Evolutionary conservation across 2,113 vertebrate genomes (phyloP), one percentile per base, ranked within the genome.

Genomic region (Semicossyphus pulcher): DNA sequence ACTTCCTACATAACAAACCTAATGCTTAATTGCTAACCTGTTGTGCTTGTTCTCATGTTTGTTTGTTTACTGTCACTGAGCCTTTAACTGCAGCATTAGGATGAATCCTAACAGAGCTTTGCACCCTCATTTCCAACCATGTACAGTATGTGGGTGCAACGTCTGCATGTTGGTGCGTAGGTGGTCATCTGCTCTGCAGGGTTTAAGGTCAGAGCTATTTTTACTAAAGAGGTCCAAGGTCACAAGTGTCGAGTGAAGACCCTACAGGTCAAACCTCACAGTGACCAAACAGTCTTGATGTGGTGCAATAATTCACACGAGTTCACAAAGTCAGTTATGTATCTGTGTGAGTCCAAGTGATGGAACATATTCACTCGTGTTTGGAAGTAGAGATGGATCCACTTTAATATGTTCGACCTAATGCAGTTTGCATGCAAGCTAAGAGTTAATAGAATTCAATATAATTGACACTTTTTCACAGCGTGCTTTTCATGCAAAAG

Each of bases 201-300:
- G 77, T 47, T 14, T 26, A 14, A 28, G 67, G 44, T 80, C 44
- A 63, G 41, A 23, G 57, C 62, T 82, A 72, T 76, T 77, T 34
- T 58, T 75, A 61, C 14, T 15, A 5, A 41, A 36, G 26, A 39
- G 64, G 59, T 53, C 42, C 11, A n/a, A 65, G 48, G 63, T 77
- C 64, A 58, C 2, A 15, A 14, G 18, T n/a, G 2, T 9, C 18
- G 47, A 6, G 4, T 11, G 12, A 34, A 52, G 52, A 42, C n/a
- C 15, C 28, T 16, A 10, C 45, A 26, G 48, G 41, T 39, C 56
- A 69, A 20, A 39, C 26, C 23, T 59, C 61, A n/a, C 44, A 25
- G 14, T 44, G 47, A 52, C 57, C 37, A 56, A 25, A 42, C 20
- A 32, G 29, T 31, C 21, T 26, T 11, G 21, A 51, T 18, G 23